phyloP scores from a whole-genome alignment of 2,888 invertebrate species.

The Leptopilina myrica region DNA sequence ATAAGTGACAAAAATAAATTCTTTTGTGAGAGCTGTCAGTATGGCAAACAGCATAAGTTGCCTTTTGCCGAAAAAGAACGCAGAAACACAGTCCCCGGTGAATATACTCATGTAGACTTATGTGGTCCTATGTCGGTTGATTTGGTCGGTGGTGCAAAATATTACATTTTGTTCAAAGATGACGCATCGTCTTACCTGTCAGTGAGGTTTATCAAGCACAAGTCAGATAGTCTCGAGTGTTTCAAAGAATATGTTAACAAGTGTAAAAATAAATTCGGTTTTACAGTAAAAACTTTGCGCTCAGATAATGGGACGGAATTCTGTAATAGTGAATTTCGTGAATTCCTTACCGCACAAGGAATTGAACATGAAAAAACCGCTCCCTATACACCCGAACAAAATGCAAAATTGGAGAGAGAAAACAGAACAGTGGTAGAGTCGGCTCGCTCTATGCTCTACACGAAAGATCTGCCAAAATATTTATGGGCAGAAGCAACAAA shows the following conservation, averaged over 20 bases:
- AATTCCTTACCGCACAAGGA: conserved; percentile 20
- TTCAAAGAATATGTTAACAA: conserved; percentile 7
- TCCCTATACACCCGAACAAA: conserved; percentile 41
- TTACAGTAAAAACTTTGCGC: conserved; percentile 4
- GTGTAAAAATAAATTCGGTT: conserved; percentile 31
- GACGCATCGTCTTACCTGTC: conserved; percentile 4
- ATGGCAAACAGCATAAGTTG: conserved; percentile 52
- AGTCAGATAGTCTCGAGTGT: conserved; percentile 3
- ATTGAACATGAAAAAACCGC: conserved; percentile 39
- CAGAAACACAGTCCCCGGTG: conserved; percentile 5
- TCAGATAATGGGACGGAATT: conserved; percentile 39
- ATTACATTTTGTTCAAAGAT: conserved; percentile 37
- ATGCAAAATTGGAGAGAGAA: conserved; percentile 47
- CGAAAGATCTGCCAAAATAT: conserved; percentile 57
- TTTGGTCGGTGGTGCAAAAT: conserved; percentile 35
- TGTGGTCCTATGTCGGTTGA: conserved; percentile 41
- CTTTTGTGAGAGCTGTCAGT: conserved; percentile 55
- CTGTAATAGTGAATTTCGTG: conserved; percentile 28
- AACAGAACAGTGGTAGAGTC: conserved; percentile 67
- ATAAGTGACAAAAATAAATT: conserved; percentile 41
- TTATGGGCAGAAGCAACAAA: conserved; percentile 71
- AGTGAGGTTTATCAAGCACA: conserved; percentile 17
- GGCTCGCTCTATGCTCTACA: conserved; percentile 65
- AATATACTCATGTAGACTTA: conserved; percentile 14
- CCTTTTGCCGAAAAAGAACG: conserved; percentile 39